Conservation (phyloP, 2,797 vertebrate genomes). For the Pseudomugil tenellus region DNA sequence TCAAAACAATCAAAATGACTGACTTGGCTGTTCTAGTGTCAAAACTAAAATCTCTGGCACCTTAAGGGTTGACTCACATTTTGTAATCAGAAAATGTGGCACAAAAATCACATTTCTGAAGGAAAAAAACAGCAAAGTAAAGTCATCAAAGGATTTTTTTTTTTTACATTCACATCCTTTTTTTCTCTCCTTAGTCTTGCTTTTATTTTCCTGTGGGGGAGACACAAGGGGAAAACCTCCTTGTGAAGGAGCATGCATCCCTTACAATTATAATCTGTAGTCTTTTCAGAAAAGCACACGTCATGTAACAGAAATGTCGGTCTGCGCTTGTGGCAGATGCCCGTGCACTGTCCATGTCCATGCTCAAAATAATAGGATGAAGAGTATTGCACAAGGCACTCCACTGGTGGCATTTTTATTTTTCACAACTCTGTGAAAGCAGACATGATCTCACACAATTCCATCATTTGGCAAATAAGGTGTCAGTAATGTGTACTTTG, state of each 20-base stretch:
- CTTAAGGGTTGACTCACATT: not conserved
- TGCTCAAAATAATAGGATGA: slow-evolving; percentile 14
- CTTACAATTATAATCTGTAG: not conserved
- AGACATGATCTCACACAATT: slow-evolving; percentile 18
- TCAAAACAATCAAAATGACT: too few relatives aligned
- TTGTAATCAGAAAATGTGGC: not conserved
- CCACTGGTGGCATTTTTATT: not conserved
- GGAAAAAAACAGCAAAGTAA: not conserved
- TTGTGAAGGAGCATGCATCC: not conserved
- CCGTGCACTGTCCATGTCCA: slow-evolving; percentile 2
- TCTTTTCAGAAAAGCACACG: not conserved
- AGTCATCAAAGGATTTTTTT: not conserved
- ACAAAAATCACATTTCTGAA: not conserved
- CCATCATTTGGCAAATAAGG: slow-evolving; percentile 10
- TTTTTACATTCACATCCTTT: slow-evolving; percentile 1
- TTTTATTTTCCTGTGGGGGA: not conserved
- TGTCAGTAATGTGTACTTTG: slow-evolving; percentile 27
- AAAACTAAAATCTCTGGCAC: too few relatives aligned
- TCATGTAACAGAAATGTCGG: not conserved
- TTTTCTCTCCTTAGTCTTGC: slow-evolving; percentile 6
- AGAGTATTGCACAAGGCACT: not conserved
- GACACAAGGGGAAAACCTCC: not conserved
- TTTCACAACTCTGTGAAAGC: slow-evolving; percentile 1
- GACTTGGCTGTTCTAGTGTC: too few relatives aligned
- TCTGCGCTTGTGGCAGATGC: not conserved